Evolutionary conservation across 2,797 vertebrate species (phyloP).

Genomic region (Dromococcyx pavoninus): DNA sequence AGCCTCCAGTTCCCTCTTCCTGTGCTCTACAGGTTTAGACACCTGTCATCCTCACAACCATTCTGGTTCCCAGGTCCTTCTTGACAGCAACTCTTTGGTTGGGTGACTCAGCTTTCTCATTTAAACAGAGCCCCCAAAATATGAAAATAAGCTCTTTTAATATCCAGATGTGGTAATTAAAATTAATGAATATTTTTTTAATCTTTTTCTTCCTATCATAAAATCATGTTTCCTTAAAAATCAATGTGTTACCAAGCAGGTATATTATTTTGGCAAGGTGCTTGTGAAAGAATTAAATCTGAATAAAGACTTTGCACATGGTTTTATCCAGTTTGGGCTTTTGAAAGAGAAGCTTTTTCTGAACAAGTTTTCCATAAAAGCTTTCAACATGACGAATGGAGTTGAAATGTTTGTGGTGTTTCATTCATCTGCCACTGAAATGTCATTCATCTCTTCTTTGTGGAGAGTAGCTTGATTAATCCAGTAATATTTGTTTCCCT

Average conservation of each 20-base stretch:
- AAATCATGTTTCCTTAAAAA: neutral
- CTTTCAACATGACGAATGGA: neutral
- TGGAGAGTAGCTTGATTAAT: neutral
- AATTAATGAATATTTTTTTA: neutral
- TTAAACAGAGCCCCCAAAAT: neutral
- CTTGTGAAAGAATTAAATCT: neutral
- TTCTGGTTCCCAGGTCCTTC: neutral
- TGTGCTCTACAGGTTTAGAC: neutral
- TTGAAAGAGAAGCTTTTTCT: neutral
- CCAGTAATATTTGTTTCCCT: neutral
- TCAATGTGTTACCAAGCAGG: rapidly evolving
- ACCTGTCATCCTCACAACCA: rapidly evolving
- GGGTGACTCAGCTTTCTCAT: neutral
- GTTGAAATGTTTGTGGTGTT: neutral
- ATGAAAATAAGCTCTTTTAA: neutral
- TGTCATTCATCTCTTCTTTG: neutral
- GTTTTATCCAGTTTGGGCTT: neutral
- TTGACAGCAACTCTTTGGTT: neutral
- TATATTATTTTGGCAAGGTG: neutral
- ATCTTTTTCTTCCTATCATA: neutral
- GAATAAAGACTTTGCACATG: neutral
- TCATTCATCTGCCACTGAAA: neutral
- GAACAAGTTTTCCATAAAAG: neutral
- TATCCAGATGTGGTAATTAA: neutral
- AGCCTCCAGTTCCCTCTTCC: neutral